Evolutionary conservation across 2,113 vertebrate species (phyloP).

Genomic region (Phocoena sinus): DNA sequence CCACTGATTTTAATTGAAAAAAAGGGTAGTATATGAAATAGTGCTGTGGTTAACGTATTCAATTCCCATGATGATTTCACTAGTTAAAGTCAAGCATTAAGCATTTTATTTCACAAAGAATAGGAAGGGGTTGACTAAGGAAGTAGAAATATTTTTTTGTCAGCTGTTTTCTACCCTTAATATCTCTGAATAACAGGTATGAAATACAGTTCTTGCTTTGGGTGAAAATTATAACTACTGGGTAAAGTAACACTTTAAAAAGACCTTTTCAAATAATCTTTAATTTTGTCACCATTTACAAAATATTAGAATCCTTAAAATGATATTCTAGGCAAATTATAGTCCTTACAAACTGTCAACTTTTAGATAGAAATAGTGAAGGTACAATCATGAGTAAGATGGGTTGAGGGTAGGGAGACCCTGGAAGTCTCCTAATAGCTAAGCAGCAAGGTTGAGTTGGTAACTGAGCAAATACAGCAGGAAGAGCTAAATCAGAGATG

Average conservation of each 20-base stretch:
- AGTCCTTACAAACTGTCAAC: background rate
- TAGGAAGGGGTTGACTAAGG: background rate
- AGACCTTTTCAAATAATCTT: background rate
- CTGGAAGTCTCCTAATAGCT: background rate
- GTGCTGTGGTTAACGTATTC: slow-evolving; percentile 2
- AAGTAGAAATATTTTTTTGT: background rate
- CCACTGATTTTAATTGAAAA: background rate
- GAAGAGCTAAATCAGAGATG: background rate
- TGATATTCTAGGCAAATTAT: background rate
- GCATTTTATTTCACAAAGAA: slow-evolving; percentile 12
- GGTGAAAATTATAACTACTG: background rate
- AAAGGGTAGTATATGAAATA: background rate
- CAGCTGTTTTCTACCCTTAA: background rate
- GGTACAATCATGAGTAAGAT: background rate
- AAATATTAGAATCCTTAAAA: slow-evolving; percentile 5
- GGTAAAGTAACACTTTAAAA: background rate
- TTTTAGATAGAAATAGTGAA: background rate
- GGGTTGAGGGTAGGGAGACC: background rate
- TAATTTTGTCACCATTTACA: background rate
- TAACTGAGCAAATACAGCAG: background rate
- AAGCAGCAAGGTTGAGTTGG: background rate
- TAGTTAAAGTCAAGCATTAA: slow-evolving; percentile 1
- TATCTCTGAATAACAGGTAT: slow-evolving; percentile 35
- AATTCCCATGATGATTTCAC: background rate
- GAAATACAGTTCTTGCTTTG: slow-evolving; percentile 14